phyloP scores from a whole-genome alignment of 2,113 vertebrate species.

The Numida meleagris region DNA sequence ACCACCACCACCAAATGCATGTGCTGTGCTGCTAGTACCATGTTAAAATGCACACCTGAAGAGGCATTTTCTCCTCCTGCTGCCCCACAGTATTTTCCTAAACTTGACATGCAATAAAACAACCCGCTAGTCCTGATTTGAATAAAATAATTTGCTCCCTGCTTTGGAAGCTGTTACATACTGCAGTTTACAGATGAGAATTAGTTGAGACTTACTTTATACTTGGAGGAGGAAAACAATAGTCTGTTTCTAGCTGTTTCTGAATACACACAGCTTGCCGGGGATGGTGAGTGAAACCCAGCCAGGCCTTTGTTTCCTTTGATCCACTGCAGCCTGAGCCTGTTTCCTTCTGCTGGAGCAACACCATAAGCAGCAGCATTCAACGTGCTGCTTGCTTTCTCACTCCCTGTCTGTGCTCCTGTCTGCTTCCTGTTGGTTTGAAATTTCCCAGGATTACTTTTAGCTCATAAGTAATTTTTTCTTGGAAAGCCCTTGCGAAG shows the following conservation, averaged over 20 bases:
- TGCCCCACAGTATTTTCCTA: background rate
- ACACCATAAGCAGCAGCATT: conserved; percentile 30
- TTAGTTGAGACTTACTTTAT: background rate
- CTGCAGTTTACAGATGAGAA: background rate
- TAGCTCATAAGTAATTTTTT: background rate
- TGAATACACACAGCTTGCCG: conserved; percentile 31
- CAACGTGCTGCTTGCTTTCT: conserved; percentile 59
- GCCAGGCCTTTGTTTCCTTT: conserved; percentile 59
- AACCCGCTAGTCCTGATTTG: background rate
- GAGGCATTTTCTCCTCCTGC: background rate
- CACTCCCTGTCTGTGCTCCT: conserved; percentile 11
- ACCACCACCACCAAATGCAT: background rate
- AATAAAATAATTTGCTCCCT: background rate
- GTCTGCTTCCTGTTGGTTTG: conserved; percentile 10
- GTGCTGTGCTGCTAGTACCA: background rate
- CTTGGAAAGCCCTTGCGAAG: conserved; percentile 41
- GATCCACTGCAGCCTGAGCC: conserved; percentile 19
- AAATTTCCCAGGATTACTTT: conserved; percentile 64
- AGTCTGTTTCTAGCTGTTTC: background rate
- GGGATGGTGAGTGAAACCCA: conserved; percentile 21
- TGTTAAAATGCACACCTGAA: background rate
- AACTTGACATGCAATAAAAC: background rate
- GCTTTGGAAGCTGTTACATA: background rate
- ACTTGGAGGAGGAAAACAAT: background rate
- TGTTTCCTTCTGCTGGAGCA: conserved; percentile 21